Percentiles rank a stretch among this genome's conserved stretches.
phyloP scores from a whole-genome alignment of 2,888 invertebrate genomes.

The Aleiodes leptofemur region DNA sequence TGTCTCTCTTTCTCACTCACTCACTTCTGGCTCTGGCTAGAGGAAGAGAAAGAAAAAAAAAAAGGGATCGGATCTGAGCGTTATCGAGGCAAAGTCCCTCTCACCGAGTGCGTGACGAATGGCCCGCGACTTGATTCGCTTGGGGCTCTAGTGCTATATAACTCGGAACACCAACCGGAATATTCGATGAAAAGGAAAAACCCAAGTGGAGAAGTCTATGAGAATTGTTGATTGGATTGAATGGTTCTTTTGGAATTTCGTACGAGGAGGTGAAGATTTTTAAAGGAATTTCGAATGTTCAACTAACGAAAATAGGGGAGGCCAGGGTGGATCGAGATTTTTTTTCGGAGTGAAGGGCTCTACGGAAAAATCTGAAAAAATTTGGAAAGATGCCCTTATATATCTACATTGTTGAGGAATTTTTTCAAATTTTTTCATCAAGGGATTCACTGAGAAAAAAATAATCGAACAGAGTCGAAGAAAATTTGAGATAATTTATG shows the following conservation, averaged over 20 bases:
- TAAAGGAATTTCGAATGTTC: no score
- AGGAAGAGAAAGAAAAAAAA: conserved; percentile 40
- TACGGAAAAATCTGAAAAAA: no score
- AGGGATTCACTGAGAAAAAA: no score
- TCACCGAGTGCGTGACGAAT: conserved; percentile 75
- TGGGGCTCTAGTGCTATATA: conserved; percentile 53
- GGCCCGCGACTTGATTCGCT: conserved; percentile 69
- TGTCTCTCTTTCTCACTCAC: conserved; percentile 24
- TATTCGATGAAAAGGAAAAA: conserved; percentile 63
- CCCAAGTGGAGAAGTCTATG: conserved; percentile 20
- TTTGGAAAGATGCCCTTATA: no score
- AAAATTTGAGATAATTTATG: no score
- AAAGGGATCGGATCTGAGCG: conserved; percentile 57
- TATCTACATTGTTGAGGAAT: no score
- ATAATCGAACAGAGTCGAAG: no score
- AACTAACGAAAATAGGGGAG: no score
- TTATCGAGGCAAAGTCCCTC: conserved; percentile 71
- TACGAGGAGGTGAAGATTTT: no score
- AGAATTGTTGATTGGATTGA: conserved; percentile 22
- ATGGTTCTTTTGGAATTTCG: neutral
- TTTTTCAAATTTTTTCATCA: no score
- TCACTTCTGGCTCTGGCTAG: neutral
- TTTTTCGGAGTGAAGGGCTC: no score
- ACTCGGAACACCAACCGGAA: conserved; percentile 58
- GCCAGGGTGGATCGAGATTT: no score